phyloP scores from a whole-genome alignment of 92 coral and sea anemone species.

The Porites rus region DNA sequence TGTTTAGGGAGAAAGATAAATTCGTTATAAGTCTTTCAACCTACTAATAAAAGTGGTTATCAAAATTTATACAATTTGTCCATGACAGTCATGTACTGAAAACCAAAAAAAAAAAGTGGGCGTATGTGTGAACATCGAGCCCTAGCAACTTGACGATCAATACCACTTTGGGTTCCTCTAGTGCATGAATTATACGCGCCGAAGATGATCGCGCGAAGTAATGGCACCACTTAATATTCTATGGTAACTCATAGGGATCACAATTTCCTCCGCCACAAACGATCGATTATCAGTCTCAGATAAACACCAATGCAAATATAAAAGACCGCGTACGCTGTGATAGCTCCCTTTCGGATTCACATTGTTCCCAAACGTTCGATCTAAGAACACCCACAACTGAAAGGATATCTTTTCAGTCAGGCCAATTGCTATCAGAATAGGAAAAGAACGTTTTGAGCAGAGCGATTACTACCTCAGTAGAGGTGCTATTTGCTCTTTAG shows the following conservation, averaged over 20 bases:
- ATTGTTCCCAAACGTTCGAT: background rate
- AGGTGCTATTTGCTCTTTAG: background rate
- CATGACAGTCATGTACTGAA: too few species aligned
- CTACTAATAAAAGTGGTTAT: too few species aligned
- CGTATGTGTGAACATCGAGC: too few species aligned
- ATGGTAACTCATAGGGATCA: conserved; percentile 25
- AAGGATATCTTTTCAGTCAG: background rate
- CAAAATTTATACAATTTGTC: too few species aligned
- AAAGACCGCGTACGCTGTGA: background rate
- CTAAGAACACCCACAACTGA: background rate
- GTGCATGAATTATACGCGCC: too few species aligned
- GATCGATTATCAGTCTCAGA: background rate
- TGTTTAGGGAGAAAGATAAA: too few species aligned
- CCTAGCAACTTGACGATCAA: too few species aligned
- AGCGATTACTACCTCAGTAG: background rate
- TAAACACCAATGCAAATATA: conserved; percentile 13
- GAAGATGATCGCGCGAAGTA: too few species aligned
- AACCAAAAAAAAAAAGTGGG: too few species aligned
- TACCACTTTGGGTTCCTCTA: too few species aligned
- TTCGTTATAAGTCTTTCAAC: too few species aligned
- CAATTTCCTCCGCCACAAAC: conserved; percentile 23
- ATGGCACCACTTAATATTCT: conserved; percentile 1
- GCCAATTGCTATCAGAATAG: background rate
- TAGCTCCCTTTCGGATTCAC: background rate
- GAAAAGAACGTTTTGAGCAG: background rate